A percentile compares a stretch with the other conserved stretches of the same genome.
Evolutionary conservation across 92 coral and sea anemone species (phyloP).

Genomic region (Virgularia gustaviana): DNA sequence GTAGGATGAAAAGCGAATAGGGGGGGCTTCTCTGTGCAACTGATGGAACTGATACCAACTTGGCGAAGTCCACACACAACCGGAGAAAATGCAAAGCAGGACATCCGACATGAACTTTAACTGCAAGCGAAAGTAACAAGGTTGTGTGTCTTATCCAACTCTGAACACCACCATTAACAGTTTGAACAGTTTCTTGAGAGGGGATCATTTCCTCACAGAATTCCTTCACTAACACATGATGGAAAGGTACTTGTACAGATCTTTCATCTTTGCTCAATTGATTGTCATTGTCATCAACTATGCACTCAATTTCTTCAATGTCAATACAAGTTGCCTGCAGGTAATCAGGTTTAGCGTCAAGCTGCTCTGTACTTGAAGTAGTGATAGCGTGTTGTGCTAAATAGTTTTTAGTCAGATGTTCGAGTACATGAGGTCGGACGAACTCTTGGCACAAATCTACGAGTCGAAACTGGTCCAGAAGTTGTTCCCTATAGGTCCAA

Average conservation of each 20-base stretch:
- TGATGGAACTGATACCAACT: conserved; percentile 42
- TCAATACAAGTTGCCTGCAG: not conserved
- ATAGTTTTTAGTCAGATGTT: not conserved
- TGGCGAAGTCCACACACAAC: conserved; percentile 76
- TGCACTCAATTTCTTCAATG: not conserved
- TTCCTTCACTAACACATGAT: conserved; percentile 44
- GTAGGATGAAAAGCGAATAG: conserved; percentile 58
- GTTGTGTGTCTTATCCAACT: conserved; percentile 61
- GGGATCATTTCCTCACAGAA: conserved; percentile 71
- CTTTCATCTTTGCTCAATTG: not conserved
- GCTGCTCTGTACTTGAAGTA: not conserved
- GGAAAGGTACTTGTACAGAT: conserved; percentile 13
- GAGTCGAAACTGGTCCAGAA: conserved; percentile 59
- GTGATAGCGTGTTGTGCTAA: not conserved
- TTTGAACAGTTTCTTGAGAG: conserved; percentile 36
- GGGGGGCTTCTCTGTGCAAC: conserved; percentile 48
- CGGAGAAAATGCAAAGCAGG: conserved; percentile 72
- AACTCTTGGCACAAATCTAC: conserved; percentile 24
- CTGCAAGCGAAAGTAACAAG: conserved; percentile 64
- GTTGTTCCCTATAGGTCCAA: conserved; percentile 60
- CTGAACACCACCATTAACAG: conserved; percentile 45
- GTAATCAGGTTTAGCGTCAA: not conserved
- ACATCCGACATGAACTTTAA: conserved; percentile 43
- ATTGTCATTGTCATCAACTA: not conserved
- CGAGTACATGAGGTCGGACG: not conserved